A percentile compares a stretch with the other conserved stretches of the same genome.
phyloP scores from a whole-genome alignment of 2,797 vertebrate genomes.

The Decapterus maruadsi region DNA sequence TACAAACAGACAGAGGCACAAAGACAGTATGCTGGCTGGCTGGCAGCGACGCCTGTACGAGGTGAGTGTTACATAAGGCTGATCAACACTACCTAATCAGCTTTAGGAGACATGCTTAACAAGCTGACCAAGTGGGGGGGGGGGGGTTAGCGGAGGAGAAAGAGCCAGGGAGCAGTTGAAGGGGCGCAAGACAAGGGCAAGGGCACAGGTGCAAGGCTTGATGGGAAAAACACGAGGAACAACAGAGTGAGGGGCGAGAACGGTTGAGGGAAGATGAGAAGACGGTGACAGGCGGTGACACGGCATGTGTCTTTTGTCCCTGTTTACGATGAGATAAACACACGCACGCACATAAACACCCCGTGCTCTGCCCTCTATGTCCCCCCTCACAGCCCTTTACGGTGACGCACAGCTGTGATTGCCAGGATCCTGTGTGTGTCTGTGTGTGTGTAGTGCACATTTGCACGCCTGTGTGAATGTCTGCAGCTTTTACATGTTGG shows the following conservation, averaged over 20 bases:
- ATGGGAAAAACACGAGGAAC: conserved; percentile 22
- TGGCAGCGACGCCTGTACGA: conserved; percentile 68
- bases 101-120: conserved; percentile 83
- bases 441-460: conserved; percentile 12
- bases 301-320: conserved; percentile 78
- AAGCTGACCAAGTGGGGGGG: conserved; percentile 69
- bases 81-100: conserved; percentile 84
- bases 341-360: conserved; percentile 66
- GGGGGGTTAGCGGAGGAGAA: conserved; percentile 28
- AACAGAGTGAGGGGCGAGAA: conserved; percentile 42
- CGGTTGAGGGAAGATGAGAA: conserved; percentile 55
- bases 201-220: conserved; percentile 17
- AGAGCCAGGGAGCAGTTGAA: conserved; percentile 17
- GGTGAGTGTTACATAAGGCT: conserved; percentile 80
- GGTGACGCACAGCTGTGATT: conserved; percentile 59
- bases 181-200: conserved; percentile 4
- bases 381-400: conserved; percentile 58
- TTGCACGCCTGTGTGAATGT: conserved; percentile 22
- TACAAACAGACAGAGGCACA: conserved; percentile 40
- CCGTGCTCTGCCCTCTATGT: conserved; percentile 75
- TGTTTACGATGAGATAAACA: conserved; percentile 81
- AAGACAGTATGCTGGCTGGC: conserved; percentile 43
- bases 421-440: conserved; percentile 52
- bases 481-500: background rate
- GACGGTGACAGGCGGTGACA: conserved; percentile 81